Conservation (phyloP, 1,140 invertebrate genomes). For the Sipha flava region DNA sequence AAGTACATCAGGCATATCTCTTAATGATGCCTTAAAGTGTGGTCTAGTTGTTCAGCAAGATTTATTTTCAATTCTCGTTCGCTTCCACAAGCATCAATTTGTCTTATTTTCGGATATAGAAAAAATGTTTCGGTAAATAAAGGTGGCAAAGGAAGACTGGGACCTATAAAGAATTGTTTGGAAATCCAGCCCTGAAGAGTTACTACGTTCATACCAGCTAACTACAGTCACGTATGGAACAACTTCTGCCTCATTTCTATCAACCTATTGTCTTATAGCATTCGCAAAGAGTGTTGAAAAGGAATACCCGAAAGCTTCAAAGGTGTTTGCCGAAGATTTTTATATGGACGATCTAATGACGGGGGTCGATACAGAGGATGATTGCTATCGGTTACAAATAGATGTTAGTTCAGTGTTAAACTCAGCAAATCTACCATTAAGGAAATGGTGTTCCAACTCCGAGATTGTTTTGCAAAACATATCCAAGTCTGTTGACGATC, state of each 20-base stretch:
- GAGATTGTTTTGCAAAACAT: not conserved
- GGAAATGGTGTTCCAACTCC: not conserved
- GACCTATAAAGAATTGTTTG: not conserved
- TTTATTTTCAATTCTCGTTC: not conserved
- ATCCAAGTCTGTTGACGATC: too few species aligned
- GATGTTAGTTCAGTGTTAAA: not conserved
- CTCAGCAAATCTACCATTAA: not conserved
- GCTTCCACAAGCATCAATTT: not conserved
- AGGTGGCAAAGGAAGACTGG: not conserved
- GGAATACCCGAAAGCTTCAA: not conserved
- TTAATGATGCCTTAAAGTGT: not conserved
- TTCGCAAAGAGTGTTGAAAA: not conserved
- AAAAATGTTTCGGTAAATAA: not conserved
- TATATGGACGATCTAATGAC: not conserved
- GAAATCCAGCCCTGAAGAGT: not conserved
- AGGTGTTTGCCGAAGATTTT: not conserved
- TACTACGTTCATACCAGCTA: not conserved
- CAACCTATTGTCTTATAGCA: not conserved
- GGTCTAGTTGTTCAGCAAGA: not conserved
- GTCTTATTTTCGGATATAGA: not conserved
- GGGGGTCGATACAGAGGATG: not conserved
- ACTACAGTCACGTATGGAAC: too few species aligned
- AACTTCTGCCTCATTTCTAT: not conserved
- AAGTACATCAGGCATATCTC: not conserved
- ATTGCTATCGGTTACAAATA: not conserved